Evolutionary conservation across 2,797 vertebrate species (phyloP).

Genomic region (Anas bernieri): DNA sequence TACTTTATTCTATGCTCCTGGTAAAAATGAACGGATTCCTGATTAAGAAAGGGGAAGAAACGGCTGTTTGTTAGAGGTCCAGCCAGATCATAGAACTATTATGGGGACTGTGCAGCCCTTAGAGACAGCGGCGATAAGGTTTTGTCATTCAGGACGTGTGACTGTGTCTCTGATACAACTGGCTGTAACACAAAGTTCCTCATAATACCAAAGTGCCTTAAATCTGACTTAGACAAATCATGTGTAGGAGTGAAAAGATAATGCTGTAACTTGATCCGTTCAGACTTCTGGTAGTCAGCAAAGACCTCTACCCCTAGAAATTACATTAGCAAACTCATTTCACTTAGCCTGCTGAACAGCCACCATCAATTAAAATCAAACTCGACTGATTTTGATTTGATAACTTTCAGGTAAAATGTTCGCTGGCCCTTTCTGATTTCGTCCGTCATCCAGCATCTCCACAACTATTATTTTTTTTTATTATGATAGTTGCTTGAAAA

Average conservation of each 20-base stretch:
- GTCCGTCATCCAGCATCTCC: not conserved
- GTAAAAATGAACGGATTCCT: not conserved
- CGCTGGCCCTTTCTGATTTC: not conserved
- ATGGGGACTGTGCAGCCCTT: not conserved
- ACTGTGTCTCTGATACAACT: not conserved
- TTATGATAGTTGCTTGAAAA: not conserved
- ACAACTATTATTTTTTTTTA: not conserved
- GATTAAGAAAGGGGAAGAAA: not conserved
- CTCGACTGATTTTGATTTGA: not conserved
- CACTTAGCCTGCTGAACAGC: slow-evolving; percentile 3
- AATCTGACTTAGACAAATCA: not conserved
- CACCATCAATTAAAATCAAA: not conserved
- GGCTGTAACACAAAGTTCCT: not conserved
- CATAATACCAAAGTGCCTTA: not conserved
- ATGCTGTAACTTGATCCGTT: not conserved
- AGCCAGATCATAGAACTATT: fast-evolving
- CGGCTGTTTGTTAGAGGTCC: not conserved
- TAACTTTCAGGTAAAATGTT: not conserved
- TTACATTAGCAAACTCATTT: slow-evolving; percentile 25
- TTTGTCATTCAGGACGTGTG: not conserved
- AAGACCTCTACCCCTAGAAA: not conserved
- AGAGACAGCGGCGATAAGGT: not conserved
- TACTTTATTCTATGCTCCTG: not conserved
- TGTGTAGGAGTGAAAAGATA: not conserved
- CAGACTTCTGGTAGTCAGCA: not conserved